phyloP scores from a whole-genome alignment of 2,888 invertebrate species.

The Apeira syringaria region DNA sequence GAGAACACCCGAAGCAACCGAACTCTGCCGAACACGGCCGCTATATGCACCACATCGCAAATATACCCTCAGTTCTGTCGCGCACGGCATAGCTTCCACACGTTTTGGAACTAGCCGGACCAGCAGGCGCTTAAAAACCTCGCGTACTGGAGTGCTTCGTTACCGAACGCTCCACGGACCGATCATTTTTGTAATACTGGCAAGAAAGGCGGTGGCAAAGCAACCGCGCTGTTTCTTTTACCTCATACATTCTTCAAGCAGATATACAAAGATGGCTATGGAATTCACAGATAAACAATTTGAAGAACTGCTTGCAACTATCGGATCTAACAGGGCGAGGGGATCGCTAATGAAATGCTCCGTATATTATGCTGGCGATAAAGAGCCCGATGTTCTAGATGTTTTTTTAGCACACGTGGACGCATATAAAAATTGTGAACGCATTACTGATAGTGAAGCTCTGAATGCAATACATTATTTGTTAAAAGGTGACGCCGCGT shows the following conservation, averaged over 20 bases:
- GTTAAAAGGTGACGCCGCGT: background rate
- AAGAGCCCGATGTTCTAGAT: background rate
- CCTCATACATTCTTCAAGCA: background rate
- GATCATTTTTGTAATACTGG: background rate
- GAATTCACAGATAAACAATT: background rate
- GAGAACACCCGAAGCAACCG: too few relatives aligned
- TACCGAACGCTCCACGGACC: constrained; percentile 1
- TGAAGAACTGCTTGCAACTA: background rate
- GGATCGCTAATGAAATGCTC: background rate
- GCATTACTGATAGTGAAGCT: background rate
- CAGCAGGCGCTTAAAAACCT: background rate
- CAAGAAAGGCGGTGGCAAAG: background rate
- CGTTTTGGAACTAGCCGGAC: background rate
- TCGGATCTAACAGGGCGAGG: background rate
- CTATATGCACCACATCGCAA: background rate
- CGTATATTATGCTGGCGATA: background rate
- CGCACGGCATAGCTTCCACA: constrained; percentile 3
- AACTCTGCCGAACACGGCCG: too few relatives aligned
- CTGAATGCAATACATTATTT: background rate
- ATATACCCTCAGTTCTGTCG: background rate
- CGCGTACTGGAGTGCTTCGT: constrained; percentile 1
- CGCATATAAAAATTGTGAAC: background rate
- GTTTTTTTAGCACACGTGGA: background rate
- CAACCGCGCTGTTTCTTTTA: background rate
- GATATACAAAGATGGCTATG: background rate